phyloP scores from a whole-genome alignment of 2,797 vertebrate genomes.

The Enteromius paludinosus region DNA sequence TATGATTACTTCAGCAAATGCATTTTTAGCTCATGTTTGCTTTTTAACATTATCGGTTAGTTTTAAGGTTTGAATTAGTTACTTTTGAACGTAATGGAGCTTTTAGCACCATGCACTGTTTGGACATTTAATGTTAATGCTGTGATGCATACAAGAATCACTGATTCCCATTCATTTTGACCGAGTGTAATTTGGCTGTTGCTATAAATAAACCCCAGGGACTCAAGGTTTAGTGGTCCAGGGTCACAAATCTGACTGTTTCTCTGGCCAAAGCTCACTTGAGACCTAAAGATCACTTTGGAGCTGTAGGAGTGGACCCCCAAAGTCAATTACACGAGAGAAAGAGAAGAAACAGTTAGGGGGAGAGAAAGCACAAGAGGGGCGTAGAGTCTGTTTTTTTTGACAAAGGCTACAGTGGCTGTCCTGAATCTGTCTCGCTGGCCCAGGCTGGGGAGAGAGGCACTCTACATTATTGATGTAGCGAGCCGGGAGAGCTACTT shows the following conservation, averaged over 20 bases:
- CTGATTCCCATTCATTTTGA: no score
- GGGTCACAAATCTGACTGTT: neutral
- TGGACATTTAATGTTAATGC: no score
- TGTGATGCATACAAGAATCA: no score
- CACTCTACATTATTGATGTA: conserved; percentile 62
- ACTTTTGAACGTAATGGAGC: neutral
- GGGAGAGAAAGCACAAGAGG: neutral
- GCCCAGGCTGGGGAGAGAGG: conserved; percentile 51
- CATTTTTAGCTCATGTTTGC: neutral
- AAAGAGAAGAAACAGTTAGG: neutral
- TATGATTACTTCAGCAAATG: neutral
- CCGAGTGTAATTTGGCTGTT: no score
- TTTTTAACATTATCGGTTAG: neutral
- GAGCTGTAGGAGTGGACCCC: neutral
- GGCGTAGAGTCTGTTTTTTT: neutral
- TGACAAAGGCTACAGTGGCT: conserved; percentile 30
- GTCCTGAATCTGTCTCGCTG: conserved; percentile 59
- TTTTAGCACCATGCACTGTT: neutral
- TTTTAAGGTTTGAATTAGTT: neutral
- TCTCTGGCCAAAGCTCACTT: conserved; percentile 1
- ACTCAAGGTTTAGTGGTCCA: no score
- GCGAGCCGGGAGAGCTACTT: conserved; percentile 52
- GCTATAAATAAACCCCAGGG: no score
- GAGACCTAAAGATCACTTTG: neutral
- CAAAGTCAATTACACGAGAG: neutral